Evolutionary conservation across 2,113 vertebrate genomes (phyloP).

Genomic region (Solea senegalensis): DNA sequence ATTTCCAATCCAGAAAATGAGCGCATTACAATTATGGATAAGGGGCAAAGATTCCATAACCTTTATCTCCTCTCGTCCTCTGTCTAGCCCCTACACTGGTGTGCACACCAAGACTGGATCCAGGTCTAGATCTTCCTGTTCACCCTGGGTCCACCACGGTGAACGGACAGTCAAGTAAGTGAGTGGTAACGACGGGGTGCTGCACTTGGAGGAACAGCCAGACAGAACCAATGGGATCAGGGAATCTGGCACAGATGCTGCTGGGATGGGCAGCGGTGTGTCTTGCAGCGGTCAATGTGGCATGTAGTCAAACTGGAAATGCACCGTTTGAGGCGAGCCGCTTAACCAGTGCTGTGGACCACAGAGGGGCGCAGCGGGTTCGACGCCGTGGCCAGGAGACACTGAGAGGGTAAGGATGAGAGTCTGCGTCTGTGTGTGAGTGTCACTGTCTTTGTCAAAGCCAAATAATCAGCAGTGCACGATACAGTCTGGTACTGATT

Average conservation of each 20-base stretch:
- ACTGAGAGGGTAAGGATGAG: constrained; percentile 86
- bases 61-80: constrained; percentile 33
- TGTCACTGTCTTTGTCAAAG: constrained; percentile 4
- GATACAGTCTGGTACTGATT: background rate
- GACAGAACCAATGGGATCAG: constrained; percentile 78
- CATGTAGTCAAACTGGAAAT: constrained; percentile 74
- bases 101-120: constrained; percentile 65
- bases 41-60: constrained; percentile 11
- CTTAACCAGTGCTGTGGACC: constrained; percentile 80
- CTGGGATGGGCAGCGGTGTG: constrained; percentile 85
- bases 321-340: constrained; percentile 83
- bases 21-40: background rate
- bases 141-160: constrained; percentile 44
- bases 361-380: constrained; percentile 81
- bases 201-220: constrained; percentile 57
- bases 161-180: constrained; percentile 29
- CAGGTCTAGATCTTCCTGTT: constrained; percentile 52
- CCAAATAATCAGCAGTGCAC: background rate
- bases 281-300: constrained; percentile 58
- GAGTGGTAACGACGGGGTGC: constrained; percentile 31
- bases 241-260: constrained; percentile 83
- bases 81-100: constrained; percentile 66
- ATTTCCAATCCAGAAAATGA: background rate
- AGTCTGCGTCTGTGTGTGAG: background rate
- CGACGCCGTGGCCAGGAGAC: constrained; percentile 87